phyloP scores from a whole-genome alignment of 2,113 vertebrate genomes.

The Perca fluviatilis region DNA sequence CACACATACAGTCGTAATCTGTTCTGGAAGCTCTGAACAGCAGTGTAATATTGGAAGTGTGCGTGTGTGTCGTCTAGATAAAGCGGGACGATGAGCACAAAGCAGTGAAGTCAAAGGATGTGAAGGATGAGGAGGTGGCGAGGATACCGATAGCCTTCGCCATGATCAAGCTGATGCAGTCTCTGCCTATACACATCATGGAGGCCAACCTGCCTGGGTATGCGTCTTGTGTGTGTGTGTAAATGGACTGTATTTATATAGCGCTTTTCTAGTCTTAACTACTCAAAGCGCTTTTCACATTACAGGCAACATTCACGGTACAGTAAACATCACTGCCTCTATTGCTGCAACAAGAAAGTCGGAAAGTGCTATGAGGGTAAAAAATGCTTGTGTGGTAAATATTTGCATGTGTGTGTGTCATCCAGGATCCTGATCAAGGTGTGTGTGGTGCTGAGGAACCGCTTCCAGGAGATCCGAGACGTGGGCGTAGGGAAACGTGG shows the following conservation, averaged over 20 bases:
- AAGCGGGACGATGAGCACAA: constrained; percentile 97
- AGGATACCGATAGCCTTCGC: constrained; percentile 95
- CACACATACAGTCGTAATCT: too few species aligned
- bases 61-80: constrained; percentile 79
- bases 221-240: not conserved
- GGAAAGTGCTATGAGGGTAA: too few species aligned
- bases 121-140: constrained; percentile 94
- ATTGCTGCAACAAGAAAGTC: too few species aligned
- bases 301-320: too few species aligned
- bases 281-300: too few species aligned
- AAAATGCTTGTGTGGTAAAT: not conserved
- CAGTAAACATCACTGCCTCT: too few species aligned
- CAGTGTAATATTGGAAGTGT: not conserved
- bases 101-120: constrained; percentile 89
- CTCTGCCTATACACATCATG: constrained; percentile 91
- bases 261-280: too few species aligned
- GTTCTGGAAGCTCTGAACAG: not conserved
- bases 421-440: constrained; percentile 94
- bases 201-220: constrained; percentile 93
- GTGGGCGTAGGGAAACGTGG: too few species aligned
- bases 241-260: too few species aligned
- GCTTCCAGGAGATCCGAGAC: constrained; percentile 95
- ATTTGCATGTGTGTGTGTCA: not conserved
- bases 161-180: constrained; percentile 96
- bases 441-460: constrained; percentile 92